Percentiles rank a stretch among this genome's conserved stretches.
These are phyloP conservation scores for Alitta virens DNA, from an alignment of 2,888 invertebrate species.

Conservation along the genomic window DNA sequence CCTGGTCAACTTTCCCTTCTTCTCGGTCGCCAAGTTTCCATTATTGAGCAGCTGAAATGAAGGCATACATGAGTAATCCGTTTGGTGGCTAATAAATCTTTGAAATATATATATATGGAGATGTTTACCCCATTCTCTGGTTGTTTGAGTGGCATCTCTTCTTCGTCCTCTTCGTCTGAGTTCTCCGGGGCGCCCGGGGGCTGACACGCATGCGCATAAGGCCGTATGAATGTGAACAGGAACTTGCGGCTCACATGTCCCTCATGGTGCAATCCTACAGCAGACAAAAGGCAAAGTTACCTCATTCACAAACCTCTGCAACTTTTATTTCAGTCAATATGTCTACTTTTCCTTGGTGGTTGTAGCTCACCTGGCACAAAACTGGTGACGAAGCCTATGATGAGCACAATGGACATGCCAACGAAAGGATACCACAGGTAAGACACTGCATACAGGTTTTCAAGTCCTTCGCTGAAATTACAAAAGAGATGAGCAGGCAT, in stretches of 20 bases:
- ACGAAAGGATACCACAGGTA: conserved; percentile 36
- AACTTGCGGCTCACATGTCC: background rate
- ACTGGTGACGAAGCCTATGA: conserved; percentile 26
- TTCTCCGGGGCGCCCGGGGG: background rate
- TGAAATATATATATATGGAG: too few relatives aligned
- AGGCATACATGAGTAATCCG: too few relatives aligned
- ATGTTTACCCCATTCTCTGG: too few relatives aligned
- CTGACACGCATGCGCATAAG: background rate
- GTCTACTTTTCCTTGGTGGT: too few relatives aligned
- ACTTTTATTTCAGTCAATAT: too few relatives aligned
- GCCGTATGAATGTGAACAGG: background rate
- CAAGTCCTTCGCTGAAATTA: conserved; percentile 25
- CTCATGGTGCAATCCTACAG: background rate
- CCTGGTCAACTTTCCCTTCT: too few relatives aligned
- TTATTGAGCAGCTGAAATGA: too few relatives aligned
- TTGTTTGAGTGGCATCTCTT: background rate
- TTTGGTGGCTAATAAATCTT: too few relatives aligned
- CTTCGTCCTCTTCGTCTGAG: background rate
- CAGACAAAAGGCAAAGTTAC: background rate
- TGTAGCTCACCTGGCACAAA: background rate
- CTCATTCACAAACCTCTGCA: too few relatives aligned
- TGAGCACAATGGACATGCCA: conserved; percentile 27
- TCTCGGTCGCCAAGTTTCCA: too few relatives aligned
- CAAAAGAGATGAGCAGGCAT: too few relatives aligned
- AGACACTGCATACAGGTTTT: conserved; percentile 30